Evolutionary conservation across 1,140 invertebrate genomes (phyloP).

Genomic region (Sminthurinus signatus): DNA sequence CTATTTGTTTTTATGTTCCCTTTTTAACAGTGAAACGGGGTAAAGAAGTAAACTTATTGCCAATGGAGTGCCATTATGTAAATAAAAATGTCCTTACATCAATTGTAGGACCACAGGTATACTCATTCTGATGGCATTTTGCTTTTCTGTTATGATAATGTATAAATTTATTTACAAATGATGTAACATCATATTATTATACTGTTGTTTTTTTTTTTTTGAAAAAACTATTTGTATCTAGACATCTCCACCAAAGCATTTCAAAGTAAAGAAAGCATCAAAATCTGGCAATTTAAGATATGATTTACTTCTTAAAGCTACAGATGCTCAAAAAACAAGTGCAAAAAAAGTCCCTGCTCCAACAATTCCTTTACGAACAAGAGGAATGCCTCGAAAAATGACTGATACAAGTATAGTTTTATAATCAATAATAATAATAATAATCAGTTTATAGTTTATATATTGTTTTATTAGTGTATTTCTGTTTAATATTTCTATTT

Average conservation of each 20-base stretch:
- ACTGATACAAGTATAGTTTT: constrained; percentile 84
- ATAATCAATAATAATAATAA: neutral
- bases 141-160: no score
- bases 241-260: constrained; percentile 68
- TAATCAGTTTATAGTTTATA: constrained; percentile 7
- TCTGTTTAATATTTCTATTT: neutral
- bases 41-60: constrained; percentile 76
- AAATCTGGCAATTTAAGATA: constrained; percentile 85
- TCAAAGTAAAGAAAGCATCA: constrained; percentile 87
- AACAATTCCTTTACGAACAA: constrained; percentile 79
- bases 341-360: constrained; percentile 80
- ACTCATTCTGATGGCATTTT: no score
- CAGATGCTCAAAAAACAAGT: constrained; percentile 72
- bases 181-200: no score
- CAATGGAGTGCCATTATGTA: constrained; percentile 91
- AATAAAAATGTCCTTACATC: constrained; percentile 87
- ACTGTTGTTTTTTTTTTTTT: neutral
- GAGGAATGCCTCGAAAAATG: constrained; percentile 94
- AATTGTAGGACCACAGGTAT: constrained; percentile 60
- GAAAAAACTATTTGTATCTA: no score
- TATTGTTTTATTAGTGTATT: neutral
- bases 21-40: constrained; percentile 77
- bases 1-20: no score
- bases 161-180: no score
- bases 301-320: constrained; percentile 84